Evolutionary conservation across 2,888 invertebrate species (phyloP), one percentile per base, ranked within the genome.

Genomic region (Fabriciana adippe): DNA sequence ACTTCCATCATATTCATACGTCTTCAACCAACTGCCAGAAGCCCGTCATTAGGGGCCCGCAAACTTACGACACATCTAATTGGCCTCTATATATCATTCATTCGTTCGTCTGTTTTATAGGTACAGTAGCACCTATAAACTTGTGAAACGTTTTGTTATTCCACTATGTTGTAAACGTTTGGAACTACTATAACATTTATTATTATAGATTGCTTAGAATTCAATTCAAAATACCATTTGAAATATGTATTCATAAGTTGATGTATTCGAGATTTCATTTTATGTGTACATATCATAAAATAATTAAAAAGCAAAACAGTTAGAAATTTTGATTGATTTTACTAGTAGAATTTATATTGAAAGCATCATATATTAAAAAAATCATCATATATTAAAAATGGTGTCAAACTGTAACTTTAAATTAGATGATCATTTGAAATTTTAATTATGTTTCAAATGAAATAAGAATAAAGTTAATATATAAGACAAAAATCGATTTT

Each of bases 21-120:
- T 72, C 75, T 76, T 48, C 57, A 53, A 11, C 53, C 59, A 61
- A 69, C 73, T 74, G 75, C 82, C 88, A 76, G 90, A 90, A 88
- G 92, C 90, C 78, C 83, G 75, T 89, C 89, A 91, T 92, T 91
- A 92, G 89, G 78, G 79, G 77, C 77, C 76, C 84, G 85, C 89
- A 76, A 86, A 87, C 88, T 88, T 87, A 88, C 88, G 81, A 86
- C 85, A 85, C 79, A 78, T 82, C 86, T 86, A 90, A 92, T 90
- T 90, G 90, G 85, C 80, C 78, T 64, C 81, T 81, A 83, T 91
- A 91, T 89, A 90, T 90, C 90, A 90, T 79, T 79, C 73, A 83
- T 82, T 80, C 75, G 81, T 83, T 80, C 76, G 80, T 79, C 78
- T 79, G 74, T 84, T 89, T 88, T 89, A 89, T 85, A 81, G 81